A percentile compares a stretch with the other conserved stretches of the same genome.
phyloP scores from a whole-genome alignment of 2,113 vertebrate genomes.

The Diadophis punctatus region DNA sequence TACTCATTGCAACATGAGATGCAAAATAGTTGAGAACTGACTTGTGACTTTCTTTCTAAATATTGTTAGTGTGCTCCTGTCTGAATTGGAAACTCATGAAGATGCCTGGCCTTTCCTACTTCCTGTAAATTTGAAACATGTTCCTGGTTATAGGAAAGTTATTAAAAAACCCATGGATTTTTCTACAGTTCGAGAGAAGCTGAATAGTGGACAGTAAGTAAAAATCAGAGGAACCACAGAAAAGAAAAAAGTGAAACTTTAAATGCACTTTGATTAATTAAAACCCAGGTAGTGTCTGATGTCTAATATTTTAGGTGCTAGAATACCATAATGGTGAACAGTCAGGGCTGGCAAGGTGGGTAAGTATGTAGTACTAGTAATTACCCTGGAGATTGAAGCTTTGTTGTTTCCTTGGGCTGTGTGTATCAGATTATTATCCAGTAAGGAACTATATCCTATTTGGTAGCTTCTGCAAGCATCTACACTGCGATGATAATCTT shows the following conservation, averaged over 20 bases:
- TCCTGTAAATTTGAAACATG: slow-evolving; percentile 96
- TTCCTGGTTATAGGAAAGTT: slow-evolving; percentile 97
- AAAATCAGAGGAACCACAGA: slow-evolving; percentile 32
- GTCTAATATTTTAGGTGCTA: background rate
- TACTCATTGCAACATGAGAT: background rate
- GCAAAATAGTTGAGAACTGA: slow-evolving; percentile 8
- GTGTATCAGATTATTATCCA: background rate
- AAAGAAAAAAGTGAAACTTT: background rate
- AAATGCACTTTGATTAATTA: background rate
- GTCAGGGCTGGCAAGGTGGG: background rate
- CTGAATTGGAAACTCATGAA: slow-evolving; percentile 94
- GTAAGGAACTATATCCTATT: background rate
- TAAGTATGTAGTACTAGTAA: background rate
- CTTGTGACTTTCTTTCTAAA: slow-evolving; percentile 18
- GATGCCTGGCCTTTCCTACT: slow-evolving; percentile 98
- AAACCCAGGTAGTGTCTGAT: background rate
- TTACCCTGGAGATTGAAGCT: background rate
- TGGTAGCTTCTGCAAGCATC: background rate
- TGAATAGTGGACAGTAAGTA: slow-evolving; percentile 89
- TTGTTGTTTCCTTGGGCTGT: background rate
- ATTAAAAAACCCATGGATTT: slow-evolving; percentile 99
- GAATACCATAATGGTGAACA: background rate
- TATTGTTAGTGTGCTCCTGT: slow-evolving; percentile 83
- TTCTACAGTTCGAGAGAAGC: slow-evolving; percentile 96
- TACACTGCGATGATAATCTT: background rate